These are phyloP conservation scores for Caenorhabditis macrosperma DNA, from an alignment of 2,888 invertebrate species.

Conservation along the genomic window DNA sequence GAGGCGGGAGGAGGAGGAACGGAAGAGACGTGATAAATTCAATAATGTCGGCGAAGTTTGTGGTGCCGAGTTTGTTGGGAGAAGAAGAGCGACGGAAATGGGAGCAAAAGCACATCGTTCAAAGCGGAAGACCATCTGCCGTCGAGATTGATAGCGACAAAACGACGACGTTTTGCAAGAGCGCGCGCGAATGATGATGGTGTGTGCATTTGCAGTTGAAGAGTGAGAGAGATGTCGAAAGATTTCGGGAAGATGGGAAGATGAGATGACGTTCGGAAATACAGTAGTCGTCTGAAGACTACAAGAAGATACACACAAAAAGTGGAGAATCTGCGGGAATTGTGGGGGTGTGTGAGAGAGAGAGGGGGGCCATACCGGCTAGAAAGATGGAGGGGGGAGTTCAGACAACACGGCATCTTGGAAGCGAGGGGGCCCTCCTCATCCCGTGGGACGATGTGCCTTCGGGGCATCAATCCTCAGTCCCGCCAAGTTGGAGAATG, in stretches of 20 bases:
- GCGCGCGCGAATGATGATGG: not conserved
- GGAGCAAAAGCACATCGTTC: slow-evolving; percentile 16
- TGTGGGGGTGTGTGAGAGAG: slow-evolving; percentile 26
- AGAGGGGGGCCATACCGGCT: slow-evolving; percentile 26
- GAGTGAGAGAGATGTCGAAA: not conserved
- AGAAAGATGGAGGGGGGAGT: slow-evolving; percentile 10
- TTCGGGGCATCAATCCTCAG: slow-evolving; percentile 52
- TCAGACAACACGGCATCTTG: slow-evolving; percentile 51
- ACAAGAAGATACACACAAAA: too few relatives aligned
- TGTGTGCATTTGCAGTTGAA: not conserved
- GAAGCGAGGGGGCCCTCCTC: slow-evolving; percentile 11
- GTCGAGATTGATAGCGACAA: slow-evolving; percentile 30
- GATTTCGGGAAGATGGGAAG: not conserved
- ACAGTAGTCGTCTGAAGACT: too few relatives aligned
- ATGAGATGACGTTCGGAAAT: too few relatives aligned
- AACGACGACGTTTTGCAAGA: slow-evolving; percentile 11
- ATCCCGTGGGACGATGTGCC: slow-evolving; percentile 57
- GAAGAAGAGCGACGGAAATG: not conserved
- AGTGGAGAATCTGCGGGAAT: slow-evolving; percentile 15
- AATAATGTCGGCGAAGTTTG: slow-evolving; percentile 28
- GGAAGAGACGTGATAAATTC: slow-evolving; percentile 45
- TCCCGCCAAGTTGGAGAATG: slow-evolving; percentile 45
- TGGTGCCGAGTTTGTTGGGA: not conserved
- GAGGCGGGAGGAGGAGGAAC: slow-evolving; percentile 15
- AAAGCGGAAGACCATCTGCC: slow-evolving; percentile 6